phyloP scores from a whole-genome alignment of 2,888 invertebrate species.

The Phalangium opilio region DNA sequence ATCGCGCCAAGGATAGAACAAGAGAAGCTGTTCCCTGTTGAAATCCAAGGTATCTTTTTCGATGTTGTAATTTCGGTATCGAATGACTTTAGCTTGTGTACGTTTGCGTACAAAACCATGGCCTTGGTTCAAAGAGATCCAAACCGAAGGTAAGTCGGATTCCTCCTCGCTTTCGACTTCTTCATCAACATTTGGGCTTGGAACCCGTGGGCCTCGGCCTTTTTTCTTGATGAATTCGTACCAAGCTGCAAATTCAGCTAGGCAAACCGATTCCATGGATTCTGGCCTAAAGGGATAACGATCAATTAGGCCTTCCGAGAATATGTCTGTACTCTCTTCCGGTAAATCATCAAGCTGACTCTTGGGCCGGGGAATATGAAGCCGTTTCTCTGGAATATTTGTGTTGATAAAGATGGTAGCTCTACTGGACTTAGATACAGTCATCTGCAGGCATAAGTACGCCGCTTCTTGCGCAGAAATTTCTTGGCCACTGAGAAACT shows the following conservation, averaged over 20 bases:
- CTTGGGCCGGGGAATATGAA: conserved; percentile 21
- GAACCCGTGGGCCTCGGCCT: too few relatives aligned
- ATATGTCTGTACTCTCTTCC: conserved; percentile 6
- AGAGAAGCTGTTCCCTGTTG: conserved; percentile 23
- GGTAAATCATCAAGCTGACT: conserved; percentile 16
- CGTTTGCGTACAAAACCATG: conserved; percentile 19
- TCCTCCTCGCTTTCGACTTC: conserved; percentile 1
- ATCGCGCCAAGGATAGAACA: conserved; percentile 25
- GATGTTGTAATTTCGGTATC: conserved; percentile 14
- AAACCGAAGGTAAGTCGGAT: not conserved
- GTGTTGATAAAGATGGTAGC: conserved; percentile 20
- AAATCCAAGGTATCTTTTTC: conserved; percentile 21
- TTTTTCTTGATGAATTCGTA: too few relatives aligned
- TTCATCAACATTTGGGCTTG: too few relatives aligned
- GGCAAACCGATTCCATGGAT: conserved; percentile 22
- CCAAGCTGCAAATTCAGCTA: conserved; percentile 11
- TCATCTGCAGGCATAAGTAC: conserved; percentile 20
- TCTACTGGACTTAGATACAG: conserved; percentile 18
- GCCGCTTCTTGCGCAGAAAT: conserved; percentile 24
- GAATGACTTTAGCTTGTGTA: conserved; percentile 9
- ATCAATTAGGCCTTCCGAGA: conserved; percentile 19
- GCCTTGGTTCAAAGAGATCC: conserved; percentile 17
- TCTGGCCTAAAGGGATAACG: conserved; percentile 23
- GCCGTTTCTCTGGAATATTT: conserved; percentile 20
- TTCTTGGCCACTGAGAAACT: conserved; percentile 22